These are phyloP conservation scores for Perca schrenkii DNA, from an alignment of 2,113 vertebrate genomes.

Conservation along the genomic window DNA sequence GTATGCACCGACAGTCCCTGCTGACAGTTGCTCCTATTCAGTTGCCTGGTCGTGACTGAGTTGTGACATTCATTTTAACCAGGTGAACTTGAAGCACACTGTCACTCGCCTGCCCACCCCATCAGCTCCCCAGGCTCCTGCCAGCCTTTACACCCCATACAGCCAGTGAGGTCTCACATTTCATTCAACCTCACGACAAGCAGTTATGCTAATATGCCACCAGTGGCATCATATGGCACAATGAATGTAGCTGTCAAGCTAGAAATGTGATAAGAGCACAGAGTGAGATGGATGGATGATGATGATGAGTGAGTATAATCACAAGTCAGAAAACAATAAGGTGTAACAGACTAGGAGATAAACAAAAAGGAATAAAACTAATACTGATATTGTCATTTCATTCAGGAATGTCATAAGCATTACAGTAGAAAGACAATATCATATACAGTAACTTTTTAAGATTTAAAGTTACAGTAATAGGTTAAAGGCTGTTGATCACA, in stretches of 20 bases:
- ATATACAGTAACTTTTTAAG: not conserved
- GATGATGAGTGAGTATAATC: constrained; percentile 18
- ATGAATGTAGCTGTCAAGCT: constrained; percentile 50
- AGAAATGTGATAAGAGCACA: constrained; percentile 29
- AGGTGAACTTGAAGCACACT: constrained; percentile 40
- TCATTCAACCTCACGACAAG: constrained; percentile 52
- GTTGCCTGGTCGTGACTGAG: constrained; percentile 45
- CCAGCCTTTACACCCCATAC: constrained; percentile 28
- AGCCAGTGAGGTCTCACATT: constrained; percentile 39
- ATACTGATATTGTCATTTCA: not conserved
- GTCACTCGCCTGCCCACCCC: not conserved
- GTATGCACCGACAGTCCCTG: constrained; percentile 17
- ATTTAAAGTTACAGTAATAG: not conserved
- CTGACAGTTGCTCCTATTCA: constrained; percentile 25
- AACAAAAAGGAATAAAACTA: constrained; percentile 7
- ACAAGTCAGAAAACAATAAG: constrained; percentile 15
- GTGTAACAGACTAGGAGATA: not conserved
- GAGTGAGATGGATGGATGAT: constrained; percentile 34
- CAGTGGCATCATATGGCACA: constrained; percentile 24
- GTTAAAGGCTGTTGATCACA: not conserved
- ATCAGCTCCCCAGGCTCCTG: not conserved
- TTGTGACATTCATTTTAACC: constrained; percentile 66
- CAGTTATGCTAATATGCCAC: constrained; percentile 54
- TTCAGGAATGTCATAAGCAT: not conserved
- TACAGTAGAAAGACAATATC: not conserved